Conservation (phyloP, 2,888 invertebrate species). For the Heliconius ethilla region DNA sequence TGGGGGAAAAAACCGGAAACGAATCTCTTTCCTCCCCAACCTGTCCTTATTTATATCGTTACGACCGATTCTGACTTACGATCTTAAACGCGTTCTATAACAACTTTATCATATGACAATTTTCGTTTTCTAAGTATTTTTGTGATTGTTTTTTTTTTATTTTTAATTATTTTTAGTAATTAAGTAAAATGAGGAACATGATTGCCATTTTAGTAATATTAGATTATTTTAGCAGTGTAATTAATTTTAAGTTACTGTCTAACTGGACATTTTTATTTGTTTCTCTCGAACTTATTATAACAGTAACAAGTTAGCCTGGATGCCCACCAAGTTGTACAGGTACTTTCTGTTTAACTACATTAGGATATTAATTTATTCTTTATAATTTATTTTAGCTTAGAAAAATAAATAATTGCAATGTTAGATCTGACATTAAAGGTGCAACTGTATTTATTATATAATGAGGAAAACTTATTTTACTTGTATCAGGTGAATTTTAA, state of each 20-base stretch:
- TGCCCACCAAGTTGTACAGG: constrained; percentile 36
- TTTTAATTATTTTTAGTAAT: not conserved
- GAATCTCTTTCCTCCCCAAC: not conserved
- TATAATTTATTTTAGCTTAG: constrained; percentile 29
- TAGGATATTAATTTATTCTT: constrained; percentile 28
- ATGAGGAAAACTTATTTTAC: not conserved
- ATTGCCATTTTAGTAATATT: constrained; percentile 41
- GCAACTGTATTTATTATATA: not conserved
- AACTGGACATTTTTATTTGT: constrained; percentile 9
- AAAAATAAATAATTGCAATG: not conserved
- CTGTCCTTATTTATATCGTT: not conserved
- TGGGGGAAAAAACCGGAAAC: not conserved
- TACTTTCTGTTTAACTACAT: constrained; percentile 27
- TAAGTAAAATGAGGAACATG: constrained; percentile 14
- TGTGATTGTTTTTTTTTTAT: constrained; percentile 12
- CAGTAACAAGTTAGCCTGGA: constrained; percentile 15
- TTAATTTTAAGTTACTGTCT: constrained; percentile 3
- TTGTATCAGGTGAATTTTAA: not conserved
- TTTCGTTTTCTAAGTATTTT: not conserved
- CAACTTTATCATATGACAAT: not conserved
- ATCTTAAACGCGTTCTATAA: not conserved
- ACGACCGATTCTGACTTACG: not conserved
- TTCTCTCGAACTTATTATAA: not conserved
- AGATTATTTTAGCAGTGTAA: constrained; percentile 3
- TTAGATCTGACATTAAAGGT: not conserved